Evolutionary conservation across 2,797 vertebrate genomes (phyloP).

Genomic region (Linurgus olivaceus): DNA sequence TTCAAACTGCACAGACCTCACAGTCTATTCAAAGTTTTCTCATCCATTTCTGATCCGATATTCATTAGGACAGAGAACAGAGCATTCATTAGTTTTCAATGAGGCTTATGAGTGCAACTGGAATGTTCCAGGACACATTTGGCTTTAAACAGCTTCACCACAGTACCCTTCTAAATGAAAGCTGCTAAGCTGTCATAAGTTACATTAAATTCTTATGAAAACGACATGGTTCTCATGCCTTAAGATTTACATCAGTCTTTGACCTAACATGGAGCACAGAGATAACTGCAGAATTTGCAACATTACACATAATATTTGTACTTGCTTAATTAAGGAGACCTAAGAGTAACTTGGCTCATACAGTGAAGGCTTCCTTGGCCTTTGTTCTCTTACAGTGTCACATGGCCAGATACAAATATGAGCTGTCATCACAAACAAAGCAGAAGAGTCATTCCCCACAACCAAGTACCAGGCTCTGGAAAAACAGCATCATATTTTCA

Average conservation of each 20-base stretch:
- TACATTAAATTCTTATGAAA: not conserved
- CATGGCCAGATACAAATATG: not conserved
- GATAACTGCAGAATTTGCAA: not conserved
- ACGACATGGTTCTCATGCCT: not conserved
- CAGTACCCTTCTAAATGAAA: not conserved
- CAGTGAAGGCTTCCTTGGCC: not conserved
- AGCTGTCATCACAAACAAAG: conserved; percentile 8
- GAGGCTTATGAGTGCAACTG: not conserved
- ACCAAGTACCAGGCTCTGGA: not conserved
- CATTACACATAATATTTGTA: not conserved
- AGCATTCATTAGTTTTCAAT: not conserved
- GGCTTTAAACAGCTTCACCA: not conserved
- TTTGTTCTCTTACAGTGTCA: conserved; percentile 5
- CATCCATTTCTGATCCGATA: not conserved
- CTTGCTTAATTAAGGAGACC: not conserved
- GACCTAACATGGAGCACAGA: not conserved
- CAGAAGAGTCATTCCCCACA: not conserved
- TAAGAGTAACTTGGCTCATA: not conserved
- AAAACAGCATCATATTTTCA: not conserved
- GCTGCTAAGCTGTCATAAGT: not conserved
- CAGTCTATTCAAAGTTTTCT: not conserved
- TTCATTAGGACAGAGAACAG: not conserved
- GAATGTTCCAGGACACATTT: not conserved
- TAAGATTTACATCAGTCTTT: not conserved
- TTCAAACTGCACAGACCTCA: not conserved